These are phyloP conservation scores for Timema cristinae DNA, from an alignment of 2,888 invertebrate genomes.

Conservation along the genomic window DNA sequence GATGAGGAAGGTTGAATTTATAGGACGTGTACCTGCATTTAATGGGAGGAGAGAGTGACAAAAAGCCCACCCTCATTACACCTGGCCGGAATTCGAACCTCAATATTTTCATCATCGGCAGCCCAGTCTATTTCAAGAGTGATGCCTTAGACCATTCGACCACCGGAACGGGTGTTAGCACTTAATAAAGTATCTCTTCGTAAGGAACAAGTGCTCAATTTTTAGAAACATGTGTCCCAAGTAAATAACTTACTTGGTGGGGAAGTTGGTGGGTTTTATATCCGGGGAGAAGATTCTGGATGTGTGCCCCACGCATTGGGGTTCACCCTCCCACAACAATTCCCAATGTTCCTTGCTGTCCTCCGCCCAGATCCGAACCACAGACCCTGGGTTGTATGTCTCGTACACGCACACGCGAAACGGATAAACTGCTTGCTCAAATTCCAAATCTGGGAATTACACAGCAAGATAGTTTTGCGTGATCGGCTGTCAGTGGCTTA, in stretches of 20 bases:
- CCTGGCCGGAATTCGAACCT: no score
- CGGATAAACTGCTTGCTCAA: conserved; percentile 63
- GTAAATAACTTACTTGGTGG: conserved; percentile 50
- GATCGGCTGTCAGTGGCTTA: no score
- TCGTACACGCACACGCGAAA: conserved; percentile 71
- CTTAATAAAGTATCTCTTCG: no score
- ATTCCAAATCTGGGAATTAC: conserved; percentile 55
- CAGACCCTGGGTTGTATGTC: conserved; percentile 80
- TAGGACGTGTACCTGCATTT: no score
- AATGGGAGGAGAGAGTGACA: neutral
- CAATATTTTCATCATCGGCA: no score
- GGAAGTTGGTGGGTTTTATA: conserved; percentile 54
- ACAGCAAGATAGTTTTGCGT: neutral
- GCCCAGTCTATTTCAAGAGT: no score
- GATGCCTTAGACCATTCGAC: no score
- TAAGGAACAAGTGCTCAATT: no score
- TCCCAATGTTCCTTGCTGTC: conserved; percentile 57
- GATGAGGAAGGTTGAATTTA: no score
- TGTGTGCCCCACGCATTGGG: conserved; percentile 55
- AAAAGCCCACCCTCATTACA: neutral
- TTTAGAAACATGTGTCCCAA: no score
- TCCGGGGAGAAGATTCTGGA: conserved; percentile 75
- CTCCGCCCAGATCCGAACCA: conserved; percentile 74
- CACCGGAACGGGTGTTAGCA: no score
- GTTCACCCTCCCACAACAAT: conserved; percentile 71